These are phyloP conservation scores for Drosophila funebris DNA, from an alignment of 1,140 invertebrate species.

Conservation along the genomic window DNA sequence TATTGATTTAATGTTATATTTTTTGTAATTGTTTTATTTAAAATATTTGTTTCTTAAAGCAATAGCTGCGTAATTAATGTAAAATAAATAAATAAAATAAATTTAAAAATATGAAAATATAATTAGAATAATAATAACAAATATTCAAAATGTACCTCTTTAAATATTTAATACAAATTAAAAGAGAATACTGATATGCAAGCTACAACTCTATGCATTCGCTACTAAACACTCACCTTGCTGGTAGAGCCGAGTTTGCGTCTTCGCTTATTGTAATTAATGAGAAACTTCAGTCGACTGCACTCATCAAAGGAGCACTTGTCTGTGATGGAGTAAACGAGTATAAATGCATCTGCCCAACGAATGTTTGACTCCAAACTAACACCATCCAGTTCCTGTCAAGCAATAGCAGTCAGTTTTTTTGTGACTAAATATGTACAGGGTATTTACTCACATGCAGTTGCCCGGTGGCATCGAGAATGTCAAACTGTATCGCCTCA, in stretches of 20 bases:
- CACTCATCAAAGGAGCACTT: constrained; percentile 93
- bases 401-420: not conserved
- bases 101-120: not conserved
- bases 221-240: constrained; percentile 70
- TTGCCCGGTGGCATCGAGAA: constrained; percentile 92
- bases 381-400: constrained; percentile 88
- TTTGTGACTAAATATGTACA: not conserved
- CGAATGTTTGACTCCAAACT: constrained; percentile 90
- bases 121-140: too few relatives aligned
- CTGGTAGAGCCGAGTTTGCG: constrained; percentile 85
- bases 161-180: too few relatives aligned
- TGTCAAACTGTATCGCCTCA: constrained; percentile 90
- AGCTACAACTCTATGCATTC: too few relatives aligned
- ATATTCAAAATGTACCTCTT: too few relatives aligned
- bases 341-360: constrained; percentile 93
- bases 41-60: too few relatives aligned
- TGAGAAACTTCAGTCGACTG: constrained; percentile 90
- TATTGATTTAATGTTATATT: too few relatives aligned
- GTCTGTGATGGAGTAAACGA: constrained; percentile 93
- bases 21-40: too few relatives aligned
- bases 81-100: too few relatives aligned
- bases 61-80: too few relatives aligned
- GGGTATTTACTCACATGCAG: constrained; percentile 86
- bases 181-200: too few relatives aligned
- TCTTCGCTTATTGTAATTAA: constrained; percentile 90